Conservation (phyloP, 2,797 vertebrate species). For the Arctocebus calabarensis region DNA sequence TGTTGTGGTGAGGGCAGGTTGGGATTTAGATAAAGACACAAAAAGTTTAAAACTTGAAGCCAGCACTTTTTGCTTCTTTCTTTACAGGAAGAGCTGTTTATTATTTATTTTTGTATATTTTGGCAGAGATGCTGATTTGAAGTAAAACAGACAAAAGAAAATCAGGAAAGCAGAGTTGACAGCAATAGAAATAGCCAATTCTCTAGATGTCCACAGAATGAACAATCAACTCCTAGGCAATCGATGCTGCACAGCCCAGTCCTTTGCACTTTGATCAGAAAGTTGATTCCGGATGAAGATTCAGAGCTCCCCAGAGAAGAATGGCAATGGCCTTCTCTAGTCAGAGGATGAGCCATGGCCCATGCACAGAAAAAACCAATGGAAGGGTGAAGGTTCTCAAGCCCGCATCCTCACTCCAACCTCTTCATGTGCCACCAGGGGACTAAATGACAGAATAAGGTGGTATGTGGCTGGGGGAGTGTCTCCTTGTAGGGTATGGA, state of each 20-base stretch:
- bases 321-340: not conserved
- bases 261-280: not conserved
- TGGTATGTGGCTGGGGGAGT: not conserved
- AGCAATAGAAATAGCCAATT: not conserved
- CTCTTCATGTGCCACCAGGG: not conserved
- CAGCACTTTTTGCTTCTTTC: not conserved
- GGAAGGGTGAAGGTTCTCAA: not conserved
- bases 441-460: not conserved
- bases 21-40: not conserved
- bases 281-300: not conserved
- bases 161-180: not conserved
- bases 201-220: not conserved
- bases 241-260: fast-evolving
- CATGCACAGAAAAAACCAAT: not conserved
- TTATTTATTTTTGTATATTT: not conserved
- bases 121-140: not conserved
- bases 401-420: not conserved
- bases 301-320: not conserved
- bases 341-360: not conserved
- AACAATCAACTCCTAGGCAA: not conserved
- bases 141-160: not conserved
- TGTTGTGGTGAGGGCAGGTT: not conserved
- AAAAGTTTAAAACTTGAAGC: not conserved
- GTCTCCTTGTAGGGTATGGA: not conserved
- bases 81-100: not conserved